Conservation (phyloP, 1,140 invertebrate genomes). For the Macrosteles quadrilineatus region DNA sequence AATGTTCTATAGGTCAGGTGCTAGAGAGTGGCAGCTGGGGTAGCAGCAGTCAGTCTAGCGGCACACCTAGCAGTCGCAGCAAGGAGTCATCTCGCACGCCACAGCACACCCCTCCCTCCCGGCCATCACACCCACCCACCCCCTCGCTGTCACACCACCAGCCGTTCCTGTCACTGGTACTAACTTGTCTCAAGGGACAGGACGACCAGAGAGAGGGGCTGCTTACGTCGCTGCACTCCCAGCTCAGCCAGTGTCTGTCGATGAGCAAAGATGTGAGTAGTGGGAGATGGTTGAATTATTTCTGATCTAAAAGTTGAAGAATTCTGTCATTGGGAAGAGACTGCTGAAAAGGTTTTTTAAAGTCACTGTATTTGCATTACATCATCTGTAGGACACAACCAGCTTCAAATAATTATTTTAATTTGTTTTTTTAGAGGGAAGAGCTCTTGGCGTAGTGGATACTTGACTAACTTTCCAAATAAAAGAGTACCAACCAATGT, state of each 20-base stretch:
- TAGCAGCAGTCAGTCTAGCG: neutral
- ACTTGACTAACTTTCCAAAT: no score
- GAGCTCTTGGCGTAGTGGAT: no score
- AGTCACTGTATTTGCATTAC: no score
- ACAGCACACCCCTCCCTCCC: constrained; percentile 7
- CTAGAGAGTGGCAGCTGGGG: constrained; percentile 72
- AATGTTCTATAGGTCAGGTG: constrained; percentile 63
- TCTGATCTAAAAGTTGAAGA: no score
- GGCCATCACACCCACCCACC: no score
- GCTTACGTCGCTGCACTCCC: constrained; percentile 85
- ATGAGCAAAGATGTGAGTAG: constrained; percentile 67
- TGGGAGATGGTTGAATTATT: no score
- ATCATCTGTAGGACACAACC: no score
- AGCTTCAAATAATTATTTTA: no score
- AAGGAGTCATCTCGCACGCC: constrained; percentile 38
- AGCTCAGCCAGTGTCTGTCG: constrained; percentile 84
- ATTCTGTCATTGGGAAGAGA: no score
- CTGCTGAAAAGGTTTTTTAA: no score
- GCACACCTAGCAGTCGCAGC: constrained; percentile 10
- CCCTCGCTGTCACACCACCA: constrained; percentile 72
- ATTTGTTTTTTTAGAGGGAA: no score
- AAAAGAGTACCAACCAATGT: no score
- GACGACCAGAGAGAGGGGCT: constrained; percentile 92
- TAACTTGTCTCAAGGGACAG: constrained; percentile 92
- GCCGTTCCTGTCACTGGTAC: constrained; percentile 88